These are phyloP conservation scores for Leontopithecus rosalia DNA, from an alignment of 2,797 vertebrate genomes.

Conservation along the genomic window DNA sequence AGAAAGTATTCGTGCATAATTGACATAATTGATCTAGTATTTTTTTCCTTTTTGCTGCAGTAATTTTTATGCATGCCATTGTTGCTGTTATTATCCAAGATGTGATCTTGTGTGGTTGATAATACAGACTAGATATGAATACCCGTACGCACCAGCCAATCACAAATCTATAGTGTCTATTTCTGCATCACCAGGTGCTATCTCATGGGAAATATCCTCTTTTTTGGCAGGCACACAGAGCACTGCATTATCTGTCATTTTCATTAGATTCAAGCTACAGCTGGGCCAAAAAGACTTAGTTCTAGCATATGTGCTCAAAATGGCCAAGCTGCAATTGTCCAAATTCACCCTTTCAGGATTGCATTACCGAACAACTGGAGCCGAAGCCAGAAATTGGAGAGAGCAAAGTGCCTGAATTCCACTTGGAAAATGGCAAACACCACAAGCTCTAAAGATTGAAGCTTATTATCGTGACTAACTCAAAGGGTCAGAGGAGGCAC, in stretches of 20 bases:
- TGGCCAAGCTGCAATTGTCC: constrained; percentile 85
- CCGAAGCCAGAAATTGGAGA: constrained; percentile 77
- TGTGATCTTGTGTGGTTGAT: constrained; percentile 91
- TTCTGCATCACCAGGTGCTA: constrained; percentile 89
- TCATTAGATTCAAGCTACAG: constrained; percentile 88
- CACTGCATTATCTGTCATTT: constrained; percentile 90
- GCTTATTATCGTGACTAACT: constrained; percentile 77
- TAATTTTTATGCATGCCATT: constrained; percentile 91
- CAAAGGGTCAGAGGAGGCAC: constrained; percentile 73
- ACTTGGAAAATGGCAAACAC: constrained; percentile 79
- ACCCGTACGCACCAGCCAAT: constrained; percentile 89
- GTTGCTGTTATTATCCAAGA: constrained; percentile 90
- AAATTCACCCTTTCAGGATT: constrained; percentile 84
- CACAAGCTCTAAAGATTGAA: constrained; percentile 74
- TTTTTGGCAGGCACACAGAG: constrained; percentile 89
- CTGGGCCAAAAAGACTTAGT: constrained; percentile 88
- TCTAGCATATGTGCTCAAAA: constrained; percentile 87
- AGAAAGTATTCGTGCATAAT: constrained; percentile 92
- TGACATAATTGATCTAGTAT: constrained; percentile 94
- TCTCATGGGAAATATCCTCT: constrained; percentile 89
- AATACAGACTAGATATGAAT: constrained; percentile 89
- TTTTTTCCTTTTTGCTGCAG: constrained; percentile 90
- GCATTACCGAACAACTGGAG: constrained; percentile 77
- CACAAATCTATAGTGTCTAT: constrained; percentile 88
- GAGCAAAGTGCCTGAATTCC: constrained; percentile 77